Evolutionary conservation across 2,113 vertebrate genomes (phyloP), one percentile per base, ranked within the genome.

Genomic region (Serinus canaria): DNA sequence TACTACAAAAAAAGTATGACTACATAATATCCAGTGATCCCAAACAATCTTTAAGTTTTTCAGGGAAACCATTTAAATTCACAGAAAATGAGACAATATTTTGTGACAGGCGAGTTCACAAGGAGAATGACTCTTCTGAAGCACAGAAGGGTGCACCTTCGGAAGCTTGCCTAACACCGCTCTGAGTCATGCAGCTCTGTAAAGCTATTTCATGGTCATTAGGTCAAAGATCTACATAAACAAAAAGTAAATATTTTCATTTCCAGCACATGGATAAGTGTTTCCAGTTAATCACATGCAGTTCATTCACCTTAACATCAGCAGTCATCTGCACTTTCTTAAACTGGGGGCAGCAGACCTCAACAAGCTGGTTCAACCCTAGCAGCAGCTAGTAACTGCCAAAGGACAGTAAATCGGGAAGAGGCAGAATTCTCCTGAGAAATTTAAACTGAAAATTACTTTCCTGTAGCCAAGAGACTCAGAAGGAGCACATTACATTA

Each of bases 81-180:
- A 74, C 22, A 64, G 41, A 83, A 90, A 59, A 49, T 24, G 4
- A 59, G 12, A 68, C 50, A 82, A 2, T 67, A 68, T 63, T 75
- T 93, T 0, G 0, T 44, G 41, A 19, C 1, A 1, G n/a, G 25
- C 37, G 31, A 15, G 16, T 66, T 10, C n/a, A 39, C 1, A 7
- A 69, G 35, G 15, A 5, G 9, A 87, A 62, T 2, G 5, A 64
- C 19, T 80, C 35, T 68, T 89, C 12, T 0, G 0, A 59, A 86
- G 31, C 60, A 82, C 1, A 4, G 41, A 85, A 55, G 6, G 3
- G 12, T 53, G 10, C 49, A 31, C 31, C 37, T 31, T 21, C 41
- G 52, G 47, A 82, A 88, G 27, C 21, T 56, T 79, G 18, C 2
- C 0, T 52, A 76, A 73, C 14, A 37, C 43, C 31, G 31, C 66